Evolutionary conservation across 2,888 invertebrate species (phyloP), one percentile per base, ranked within the genome.

Genomic region (Flexamia atlantica): DNA sequence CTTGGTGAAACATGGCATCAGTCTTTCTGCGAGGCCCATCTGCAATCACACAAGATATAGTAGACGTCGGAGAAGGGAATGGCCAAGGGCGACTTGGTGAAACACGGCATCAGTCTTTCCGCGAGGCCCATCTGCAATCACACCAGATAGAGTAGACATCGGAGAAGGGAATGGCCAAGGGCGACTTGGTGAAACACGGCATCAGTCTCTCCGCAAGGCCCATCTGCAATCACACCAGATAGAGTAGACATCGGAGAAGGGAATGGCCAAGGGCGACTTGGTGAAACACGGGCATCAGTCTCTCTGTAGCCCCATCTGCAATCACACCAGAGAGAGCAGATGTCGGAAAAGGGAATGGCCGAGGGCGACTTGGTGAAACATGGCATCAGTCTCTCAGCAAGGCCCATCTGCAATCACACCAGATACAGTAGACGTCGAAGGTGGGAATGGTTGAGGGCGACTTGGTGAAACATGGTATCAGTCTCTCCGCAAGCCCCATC

Each of bases 131-230:
- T 90, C 95, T 87, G 53, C 17, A 2, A 46, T 17, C n/a, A n/a
- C n/a, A n/a, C n/a, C n/a, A n/a, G n/a, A n/a, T n/a, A n/a, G n/a
- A 92, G 91, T 99, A 99, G 40, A 99, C 96, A 90, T 99, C 99
- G 0, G 99, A 98, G 90, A 94, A 98, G 0, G 99, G 99, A 86
- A 98, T 95, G 9, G 97, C 96, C 0, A 98, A 97, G 0, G 95
- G 94, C 0, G 97, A 96, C 5, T 95, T 93, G 10, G 87, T 87
- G 89, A 98, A 99, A 42, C 97, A 97, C n/a, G n/a, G n/a, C n/a
- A n/a, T n/a, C n/a, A n/a, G n/a, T n/a, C n/a, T n/a, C n/a, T n/a
- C n/a, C n/a, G 97, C 98, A 81, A 99, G 90, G 89, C 98, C 97
- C 87, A 93, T 90, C 95, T 87, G 40, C n/a, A n/a, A n/a, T n/a